phyloP scores from a whole-genome alignment of 2,113 vertebrate species.

The Symphodus melops region DNA sequence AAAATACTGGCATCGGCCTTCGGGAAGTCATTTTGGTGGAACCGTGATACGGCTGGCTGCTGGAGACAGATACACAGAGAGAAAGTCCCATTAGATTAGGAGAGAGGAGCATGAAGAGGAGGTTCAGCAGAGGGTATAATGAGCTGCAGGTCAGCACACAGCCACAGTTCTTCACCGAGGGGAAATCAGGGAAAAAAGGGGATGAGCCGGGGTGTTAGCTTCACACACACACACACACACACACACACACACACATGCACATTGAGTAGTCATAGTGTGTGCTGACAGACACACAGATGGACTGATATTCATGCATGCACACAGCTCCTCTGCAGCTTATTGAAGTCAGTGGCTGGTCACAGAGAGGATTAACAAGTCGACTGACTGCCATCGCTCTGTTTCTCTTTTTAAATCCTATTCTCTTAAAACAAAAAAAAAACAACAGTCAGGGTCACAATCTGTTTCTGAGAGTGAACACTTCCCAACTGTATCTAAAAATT shows the following conservation, averaged over 20 bases:
- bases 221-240: slow-evolving; percentile 32
- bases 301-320: slow-evolving; percentile 36
- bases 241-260: slow-evolving; percentile 19
- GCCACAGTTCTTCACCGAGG: slow-evolving; percentile 27
- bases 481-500: neutral
- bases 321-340: slow-evolving; percentile 39
- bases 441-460: slow-evolving; percentile 20
- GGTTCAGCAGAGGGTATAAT: slow-evolving; percentile 59
- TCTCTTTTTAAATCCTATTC: slow-evolving; percentile 28
- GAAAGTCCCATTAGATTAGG: slow-evolving; percentile 53
- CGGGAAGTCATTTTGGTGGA: slow-evolving; percentile 53
- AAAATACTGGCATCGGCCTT: slow-evolving; percentile 30
- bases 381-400: slow-evolving; percentile 13
- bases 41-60: slow-evolving; percentile 47
- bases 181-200: slow-evolving; percentile 53
- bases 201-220: slow-evolving; percentile 36
- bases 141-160: slow-evolving; percentile 58
- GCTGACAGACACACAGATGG: slow-evolving; percentile 33
- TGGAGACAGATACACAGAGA: slow-evolving; percentile 49
- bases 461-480: neutral
- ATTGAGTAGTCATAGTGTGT: slow-evolving; percentile 14
- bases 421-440: neutral
- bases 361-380: slow-evolving; percentile 39
- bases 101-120: slow-evolving; percentile 49
- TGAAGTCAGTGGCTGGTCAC: slow-evolving; percentile 48